These are phyloP conservation scores for Aplysina aerophoba DNA, from an alignment of 37 sponge, comb jelly and placozoan genomes.

Conservation along the genomic window DNA sequence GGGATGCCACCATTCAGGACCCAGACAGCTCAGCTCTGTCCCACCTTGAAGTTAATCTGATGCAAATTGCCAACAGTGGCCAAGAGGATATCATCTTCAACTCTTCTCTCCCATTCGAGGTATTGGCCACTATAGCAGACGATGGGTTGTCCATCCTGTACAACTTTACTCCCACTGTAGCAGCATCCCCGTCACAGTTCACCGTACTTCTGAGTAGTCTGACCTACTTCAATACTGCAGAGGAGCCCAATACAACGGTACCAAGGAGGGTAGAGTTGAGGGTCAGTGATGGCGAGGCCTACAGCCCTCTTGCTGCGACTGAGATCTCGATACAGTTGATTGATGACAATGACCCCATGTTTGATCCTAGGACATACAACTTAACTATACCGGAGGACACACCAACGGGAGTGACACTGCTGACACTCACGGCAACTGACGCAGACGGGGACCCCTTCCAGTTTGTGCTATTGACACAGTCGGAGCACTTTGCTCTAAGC, in stretches of 20 bases:
- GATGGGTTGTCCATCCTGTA: background rate
- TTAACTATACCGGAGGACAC: constrained; percentile 23
- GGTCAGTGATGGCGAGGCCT: constrained; percentile 58
- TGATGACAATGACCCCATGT: constrained; percentile 28
- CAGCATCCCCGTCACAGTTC: background rate
- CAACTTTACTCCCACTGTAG: background rate
- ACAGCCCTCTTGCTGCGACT: constrained; percentile 19
- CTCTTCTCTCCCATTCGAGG: background rate
- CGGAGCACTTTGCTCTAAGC: constrained; percentile 2
- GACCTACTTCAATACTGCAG: constrained; percentile 46
- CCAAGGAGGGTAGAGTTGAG: constrained; percentile 44
- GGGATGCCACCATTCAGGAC: constrained; percentile 10
- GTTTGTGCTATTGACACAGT: background rate
- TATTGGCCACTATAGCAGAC: background rate
- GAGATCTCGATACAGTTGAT: constrained; percentile 7
- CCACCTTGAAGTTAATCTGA: constrained; percentile 21
- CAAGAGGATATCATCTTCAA: constrained; percentile 10
- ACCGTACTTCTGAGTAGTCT: constrained; percentile 40
- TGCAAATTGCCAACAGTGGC: background rate
- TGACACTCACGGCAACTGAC: constrained; percentile 59
- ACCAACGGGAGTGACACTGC: constrained; percentile 19
- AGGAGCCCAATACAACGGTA: constrained; percentile 52
- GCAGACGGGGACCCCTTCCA: constrained; percentile 22
- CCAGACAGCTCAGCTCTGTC: constrained; percentile 34
- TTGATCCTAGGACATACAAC: background rate